phyloP scores from a whole-genome alignment of 2,888 invertebrate genomes.

The Pinctada fucata region DNA sequence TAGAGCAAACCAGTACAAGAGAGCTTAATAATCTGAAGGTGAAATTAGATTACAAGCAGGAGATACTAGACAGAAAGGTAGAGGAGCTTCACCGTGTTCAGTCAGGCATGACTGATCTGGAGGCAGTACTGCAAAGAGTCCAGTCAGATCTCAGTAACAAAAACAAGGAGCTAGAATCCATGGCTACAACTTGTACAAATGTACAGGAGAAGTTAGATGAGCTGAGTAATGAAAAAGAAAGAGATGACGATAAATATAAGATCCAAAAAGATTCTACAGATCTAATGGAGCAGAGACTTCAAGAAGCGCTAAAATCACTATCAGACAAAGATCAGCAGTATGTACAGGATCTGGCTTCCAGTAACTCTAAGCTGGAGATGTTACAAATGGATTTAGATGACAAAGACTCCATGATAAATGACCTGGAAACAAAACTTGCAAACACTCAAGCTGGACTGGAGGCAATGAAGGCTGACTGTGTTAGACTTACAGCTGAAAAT shows the following conservation, averaged over 20 bases:
- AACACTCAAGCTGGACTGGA: slow-evolving; percentile 18
- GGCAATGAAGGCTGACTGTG: slow-evolving; percentile 14
- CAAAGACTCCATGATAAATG: slow-evolving; percentile 36
- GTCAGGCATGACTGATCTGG: slow-evolving; percentile 29
- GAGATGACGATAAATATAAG: slow-evolving; percentile 21
- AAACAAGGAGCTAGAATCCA: slow-evolving; percentile 18
- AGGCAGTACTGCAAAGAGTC: neutral
- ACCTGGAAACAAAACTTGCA: slow-evolving; percentile 23
- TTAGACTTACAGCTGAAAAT: slow-evolving; percentile 14
- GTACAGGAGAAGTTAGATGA: slow-evolving; percentile 34
- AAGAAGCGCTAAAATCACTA: slow-evolving; percentile 31
- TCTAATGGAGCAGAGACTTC: slow-evolving; percentile 29
- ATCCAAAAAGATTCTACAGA: slow-evolving; percentile 29
- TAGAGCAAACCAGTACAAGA: slow-evolving; percentile 12
- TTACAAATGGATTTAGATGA: slow-evolving; percentile 44
- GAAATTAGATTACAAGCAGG: slow-evolving; percentile 43
- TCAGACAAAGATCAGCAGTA: slow-evolving; percentile 18
- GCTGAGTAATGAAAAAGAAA: slow-evolving; percentile 11
- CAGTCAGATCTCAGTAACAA: slow-evolving; percentile 13
- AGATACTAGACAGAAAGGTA: slow-evolving; percentile 37
- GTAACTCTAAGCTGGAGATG: slow-evolving; percentile 34
- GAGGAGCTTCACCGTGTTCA: slow-evolving; percentile 39
- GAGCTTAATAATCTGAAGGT: slow-evolving; percentile 39
- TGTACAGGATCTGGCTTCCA: slow-evolving; percentile 27
- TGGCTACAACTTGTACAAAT: slow-evolving; percentile 24